phyloP scores from a whole-genome alignment of 2,888 invertebrate species.

The Drosophila helvetica region DNA sequence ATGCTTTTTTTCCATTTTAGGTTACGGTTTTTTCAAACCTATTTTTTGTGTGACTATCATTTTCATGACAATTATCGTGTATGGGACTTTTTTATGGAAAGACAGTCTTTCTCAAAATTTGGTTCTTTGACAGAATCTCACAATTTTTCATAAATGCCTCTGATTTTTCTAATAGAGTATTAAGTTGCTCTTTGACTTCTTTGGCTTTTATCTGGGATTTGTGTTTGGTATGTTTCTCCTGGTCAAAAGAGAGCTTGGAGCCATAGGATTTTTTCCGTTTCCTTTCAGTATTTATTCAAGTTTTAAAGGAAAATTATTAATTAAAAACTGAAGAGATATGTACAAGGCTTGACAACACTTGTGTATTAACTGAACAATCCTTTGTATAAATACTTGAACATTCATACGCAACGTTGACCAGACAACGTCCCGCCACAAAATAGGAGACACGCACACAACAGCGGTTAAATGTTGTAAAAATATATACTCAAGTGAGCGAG shows the following conservation, averaged over 20 bases:
- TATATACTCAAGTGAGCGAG: not conserved
- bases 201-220: not conserved
- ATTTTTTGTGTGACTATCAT: slow-evolving; percentile 20
- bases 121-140: no score
- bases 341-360: no score
- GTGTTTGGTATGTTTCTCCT: not conserved
- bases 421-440: not conserved
- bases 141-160: no score
- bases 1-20: slow-evolving; percentile 28
- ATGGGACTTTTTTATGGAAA: no score
- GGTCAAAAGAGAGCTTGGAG: not conserved
- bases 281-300: not conserved
- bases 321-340: no score
- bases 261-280: not conserved
- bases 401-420: no score
- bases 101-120: no score
- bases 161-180: no score
- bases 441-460: no score
- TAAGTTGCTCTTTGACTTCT: not conserved
- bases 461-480: not conserved
- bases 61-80: slow-evolving; percentile 27
- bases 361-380: no score
- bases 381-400: no score
- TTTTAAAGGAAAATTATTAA: not conserved
- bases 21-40: slow-evolving; percentile 26